Evolutionary conservation across 2,797 vertebrate genomes (phyloP), one percentile per base, ranked within the genome.

Genomic region (Chromobotia macracanthus): DNA sequence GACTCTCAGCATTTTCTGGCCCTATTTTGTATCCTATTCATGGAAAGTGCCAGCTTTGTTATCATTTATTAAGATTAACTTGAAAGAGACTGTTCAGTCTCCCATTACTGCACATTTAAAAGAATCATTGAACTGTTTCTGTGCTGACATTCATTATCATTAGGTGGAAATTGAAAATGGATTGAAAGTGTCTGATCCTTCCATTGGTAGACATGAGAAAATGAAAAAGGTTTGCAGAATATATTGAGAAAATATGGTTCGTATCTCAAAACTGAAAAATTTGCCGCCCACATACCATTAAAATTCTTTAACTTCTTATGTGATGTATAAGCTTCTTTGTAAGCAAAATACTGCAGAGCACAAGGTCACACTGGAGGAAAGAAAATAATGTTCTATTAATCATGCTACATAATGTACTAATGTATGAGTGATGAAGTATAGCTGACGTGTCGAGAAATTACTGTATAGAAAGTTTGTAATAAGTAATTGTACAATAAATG

Each of bases 131-230:
- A 66, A 72, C 48, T 58, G 15, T 55, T 56, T 75, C 21, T 71
- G 35, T 61, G 21, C 23, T 46, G 46, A 55, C 19, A 67, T 66
- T 75, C 19, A 51, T 58, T 77, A 65, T 77, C 41, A 58, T 55
- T 23, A 44, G n/a, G 16, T 18, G 61, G 51, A 72, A 81, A 77
- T 51, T 51, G 41, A 69, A 69, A 69, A 69, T 38, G 65, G 53
- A 68, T 77, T 68, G 50, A 66, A 66, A 81, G 48, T 11, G 16
- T 71, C 60, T 56, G 44, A 72, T 77, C 41, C 60, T 48, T 31
- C 11, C 10, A 28, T 67, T 51, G 25, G 68, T 21, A 51, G 58
- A 66, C 74, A 76, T 5, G 67, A 53, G 48, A 31, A 53, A 77
- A 81, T 38, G 13, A 68, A 67, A 58, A 74, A 31, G 41, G 35